Evolutionary conservation across 2,113 vertebrate genomes (phyloP).

Genomic region (Psilopsiagon aurifrons): DNA sequence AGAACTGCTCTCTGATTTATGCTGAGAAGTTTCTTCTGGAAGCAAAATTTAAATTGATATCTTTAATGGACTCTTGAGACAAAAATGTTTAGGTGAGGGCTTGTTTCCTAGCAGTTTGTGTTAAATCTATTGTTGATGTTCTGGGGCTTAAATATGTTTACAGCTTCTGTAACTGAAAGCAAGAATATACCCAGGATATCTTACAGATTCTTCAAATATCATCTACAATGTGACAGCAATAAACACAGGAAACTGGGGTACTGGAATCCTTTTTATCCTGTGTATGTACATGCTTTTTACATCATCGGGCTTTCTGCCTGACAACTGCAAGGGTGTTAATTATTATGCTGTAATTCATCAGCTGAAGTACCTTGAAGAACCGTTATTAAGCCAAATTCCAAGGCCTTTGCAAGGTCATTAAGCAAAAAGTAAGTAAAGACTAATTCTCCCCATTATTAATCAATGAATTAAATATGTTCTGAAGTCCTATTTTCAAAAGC

Average conservation of each 20-base stretch:
- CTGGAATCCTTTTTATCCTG: constrained; percentile 2
- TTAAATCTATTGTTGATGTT: not conserved
- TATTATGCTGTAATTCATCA: constrained; percentile 51
- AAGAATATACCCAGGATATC: not conserved
- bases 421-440: constrained; percentile 23
- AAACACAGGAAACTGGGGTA: not conserved
- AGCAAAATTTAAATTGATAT: not conserved
- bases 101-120: not conserved
- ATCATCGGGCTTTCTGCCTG: constrained; percentile 41
- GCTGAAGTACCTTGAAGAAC: constrained; percentile 31
- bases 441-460: not conserved
- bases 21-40: not conserved
- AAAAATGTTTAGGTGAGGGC: not conserved
- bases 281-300: constrained; percentile 11
- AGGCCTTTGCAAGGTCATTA: constrained; percentile 46
- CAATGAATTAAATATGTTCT: not conserved
- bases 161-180: not conserved
- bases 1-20: not conserved
- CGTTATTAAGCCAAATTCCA: not conserved
- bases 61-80: not conserved
- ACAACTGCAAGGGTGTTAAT: constrained; percentile 55
- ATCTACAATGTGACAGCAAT: not conserved
- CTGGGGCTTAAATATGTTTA: not conserved
- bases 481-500: not conserved
- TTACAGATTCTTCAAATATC: not conserved